Evolutionary conservation across 2,888 invertebrate genomes (phyloP), one percentile per base, ranked within the genome.

Genomic region (Andrena bucephala): DNA sequence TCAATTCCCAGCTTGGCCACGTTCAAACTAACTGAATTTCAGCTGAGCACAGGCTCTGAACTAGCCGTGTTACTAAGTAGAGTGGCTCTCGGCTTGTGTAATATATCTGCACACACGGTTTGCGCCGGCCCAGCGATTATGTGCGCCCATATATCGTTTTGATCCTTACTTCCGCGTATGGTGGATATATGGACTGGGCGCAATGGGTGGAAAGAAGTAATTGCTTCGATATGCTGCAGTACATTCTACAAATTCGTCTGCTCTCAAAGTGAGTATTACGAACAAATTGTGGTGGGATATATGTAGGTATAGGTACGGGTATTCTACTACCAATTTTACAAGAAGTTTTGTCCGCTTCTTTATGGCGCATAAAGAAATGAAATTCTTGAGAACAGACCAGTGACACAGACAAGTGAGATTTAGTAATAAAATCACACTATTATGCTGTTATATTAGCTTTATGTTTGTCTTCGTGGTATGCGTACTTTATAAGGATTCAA

Each of bases 1-100:
- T 89, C 77, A 85, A 89, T 88, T 87, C 68, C 73, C 57, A 65
- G 85, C 83, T 73, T 76, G 77, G 77, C 85, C 83, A 77, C 85
- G 85, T 77, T 85, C 83, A 71, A 83, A 80, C 83, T 86, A 85
- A 86, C 80, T 83, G 83, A 85, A 86, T 86, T 86, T 83, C 83
- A 76, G 79, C 36, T 60, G 60, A 20, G 60, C 29, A 52, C 67
- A 52, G 24, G 54, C 24, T 77, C 69, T 67, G 36, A 80, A 80
- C 79, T 80, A 80, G 57, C 69, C 66, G 76, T 24, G 62, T 67
- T 69, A 69, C 75, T 76, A 84, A 84, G 75, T 74, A 78, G 83
- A 48, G 70, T 75, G 36, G 74, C 65, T 36, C 52, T 24, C 68
- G 69, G 78, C 54, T 83, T 83, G 63, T 71, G 84, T 70, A 83